Conservation (phyloP, 2,888 invertebrate species). For the Chloromyia formosa region DNA sequence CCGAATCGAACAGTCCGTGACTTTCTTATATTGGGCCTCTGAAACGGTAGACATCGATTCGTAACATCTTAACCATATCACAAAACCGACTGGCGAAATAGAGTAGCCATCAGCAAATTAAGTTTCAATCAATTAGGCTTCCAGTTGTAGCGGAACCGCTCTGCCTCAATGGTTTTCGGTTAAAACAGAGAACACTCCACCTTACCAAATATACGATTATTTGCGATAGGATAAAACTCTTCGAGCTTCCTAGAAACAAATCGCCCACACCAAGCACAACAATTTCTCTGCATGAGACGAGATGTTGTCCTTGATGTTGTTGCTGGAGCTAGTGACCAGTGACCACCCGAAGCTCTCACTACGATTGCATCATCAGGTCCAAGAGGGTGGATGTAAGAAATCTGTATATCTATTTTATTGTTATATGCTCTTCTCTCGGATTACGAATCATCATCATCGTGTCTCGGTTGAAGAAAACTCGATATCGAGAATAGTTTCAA, state of each 20-base stretch:
- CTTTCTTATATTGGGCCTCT: not conserved
- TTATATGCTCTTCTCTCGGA: no score
- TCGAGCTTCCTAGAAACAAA: not conserved
- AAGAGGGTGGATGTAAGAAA: no score
- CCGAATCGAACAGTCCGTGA: not conserved
- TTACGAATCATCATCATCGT: no score
- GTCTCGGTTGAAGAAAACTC: no score
- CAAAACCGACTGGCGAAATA: conserved; percentile 20
- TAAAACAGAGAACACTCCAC: not conserved
- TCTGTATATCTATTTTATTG: no score
- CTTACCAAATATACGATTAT: not conserved
- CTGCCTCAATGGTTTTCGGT: conserved; percentile 36
- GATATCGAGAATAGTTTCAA: no score
- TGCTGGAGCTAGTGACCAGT: no score
- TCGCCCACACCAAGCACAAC: no score
- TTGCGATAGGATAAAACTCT: conserved; percentile 20
- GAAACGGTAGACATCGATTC: not conserved
- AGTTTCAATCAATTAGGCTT: conserved; percentile 41
- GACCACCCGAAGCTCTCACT: no score
- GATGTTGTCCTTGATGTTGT: no score
- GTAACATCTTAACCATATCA: conserved; percentile 25
- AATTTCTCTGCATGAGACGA: no score
- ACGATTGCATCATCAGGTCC: no score
- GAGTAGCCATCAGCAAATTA: conserved; percentile 44
- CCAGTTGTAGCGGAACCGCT: conserved; percentile 34